Base-by-base conservation (phyloP, 2,113 vertebrate genomes). In the Paralichthys olivaceus region DNA sequence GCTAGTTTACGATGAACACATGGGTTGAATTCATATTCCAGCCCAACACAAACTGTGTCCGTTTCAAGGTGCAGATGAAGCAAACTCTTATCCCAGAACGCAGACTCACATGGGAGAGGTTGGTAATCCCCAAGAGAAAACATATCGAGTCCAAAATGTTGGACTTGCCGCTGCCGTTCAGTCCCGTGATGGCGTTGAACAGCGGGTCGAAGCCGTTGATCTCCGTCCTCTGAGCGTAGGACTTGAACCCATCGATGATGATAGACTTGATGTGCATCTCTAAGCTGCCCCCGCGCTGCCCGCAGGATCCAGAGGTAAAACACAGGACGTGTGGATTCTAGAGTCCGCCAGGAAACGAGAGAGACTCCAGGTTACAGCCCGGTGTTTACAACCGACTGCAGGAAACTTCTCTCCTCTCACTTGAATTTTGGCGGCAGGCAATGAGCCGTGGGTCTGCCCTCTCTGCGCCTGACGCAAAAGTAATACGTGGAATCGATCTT, bases 131-230 rank as follows among this genome's bases (percentile, higher is more conserved):
- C 79, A 99, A 73, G 25, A 99, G 90, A 69, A 99, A 99, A 85
- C 98, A 99, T 86, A 99, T 96, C 0, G 98, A 96, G 73, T 99
- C 98, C 83, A 99, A 69, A 69, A 99, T 95, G 63, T 99, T 99
- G 51, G 98, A 99, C 72, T 99, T 99, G 7, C 98, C 98, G 71
- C 98, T 99, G 81, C 98, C 97, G 84, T 99, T 99, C 57, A 98
- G 93, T 20, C 98, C 98, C 1, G 98, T 99, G 84, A 99, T 96
- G 19, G 98, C 98, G 91, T 99, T 99, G 84, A 99, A 99, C 0
- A 96, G 92, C 0, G 95, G 96, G 49, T 99, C 97, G 75, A 99
- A 99, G 17, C 89, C 95, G 79, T 66, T 66, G 61, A 99, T 93
- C 84, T 99, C 98, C 0, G 97, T 99, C 80, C 96, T 94, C 70